These are phyloP conservation scores for Mellilla xanthometata DNA, from an alignment of 2,888 invertebrate genomes.

Conservation along the genomic window DNA sequence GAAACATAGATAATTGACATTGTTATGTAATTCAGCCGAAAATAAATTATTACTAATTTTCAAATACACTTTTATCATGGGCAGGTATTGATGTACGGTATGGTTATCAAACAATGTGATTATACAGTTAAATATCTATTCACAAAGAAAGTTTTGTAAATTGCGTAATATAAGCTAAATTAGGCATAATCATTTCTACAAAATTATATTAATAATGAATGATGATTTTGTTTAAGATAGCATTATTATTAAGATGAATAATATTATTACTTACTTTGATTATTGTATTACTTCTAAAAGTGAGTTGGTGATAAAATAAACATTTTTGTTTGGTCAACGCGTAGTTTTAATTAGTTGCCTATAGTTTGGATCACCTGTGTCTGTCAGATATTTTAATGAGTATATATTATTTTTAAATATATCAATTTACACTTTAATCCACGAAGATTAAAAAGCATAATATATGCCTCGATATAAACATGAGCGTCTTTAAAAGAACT, in stretches of 20 bases:
- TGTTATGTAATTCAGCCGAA: too few relatives aligned
- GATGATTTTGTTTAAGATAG: neutral
- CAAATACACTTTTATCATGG: too few relatives aligned
- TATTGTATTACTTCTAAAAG: constrained; percentile 27
- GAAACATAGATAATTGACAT: too few relatives aligned
- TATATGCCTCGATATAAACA: too few relatives aligned
- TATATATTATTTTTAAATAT: too few relatives aligned
- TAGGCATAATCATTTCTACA: constrained; percentile 48
- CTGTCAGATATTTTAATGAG: too few relatives aligned
- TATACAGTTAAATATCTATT: constrained; percentile 58
- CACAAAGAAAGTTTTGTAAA: constrained; percentile 48
- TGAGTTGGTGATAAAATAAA: constrained; percentile 75
- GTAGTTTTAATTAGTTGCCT: constrained; percentile 17
- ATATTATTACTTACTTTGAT: neutral
- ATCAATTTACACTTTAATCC: too few relatives aligned
- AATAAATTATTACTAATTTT: too few relatives aligned
- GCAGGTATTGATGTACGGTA: constrained; percentile 43
- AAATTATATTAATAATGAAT: constrained; percentile 11
- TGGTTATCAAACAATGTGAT: constrained; percentile 74
- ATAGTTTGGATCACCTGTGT: too few relatives aligned
- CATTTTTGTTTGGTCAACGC: constrained; percentile 59
- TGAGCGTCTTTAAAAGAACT: too few relatives aligned
- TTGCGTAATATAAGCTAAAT: constrained; percentile 43
- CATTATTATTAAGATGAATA: constrained; percentile 26
- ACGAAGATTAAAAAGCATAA: too few relatives aligned